A percentile compares a stretch with the other conserved stretches of the same genome.
These are phyloP conservation scores for Alexandromys oeconomus DNA, from an alignment of 2,797 vertebrate genomes.

Conservation along the genomic window DNA sequence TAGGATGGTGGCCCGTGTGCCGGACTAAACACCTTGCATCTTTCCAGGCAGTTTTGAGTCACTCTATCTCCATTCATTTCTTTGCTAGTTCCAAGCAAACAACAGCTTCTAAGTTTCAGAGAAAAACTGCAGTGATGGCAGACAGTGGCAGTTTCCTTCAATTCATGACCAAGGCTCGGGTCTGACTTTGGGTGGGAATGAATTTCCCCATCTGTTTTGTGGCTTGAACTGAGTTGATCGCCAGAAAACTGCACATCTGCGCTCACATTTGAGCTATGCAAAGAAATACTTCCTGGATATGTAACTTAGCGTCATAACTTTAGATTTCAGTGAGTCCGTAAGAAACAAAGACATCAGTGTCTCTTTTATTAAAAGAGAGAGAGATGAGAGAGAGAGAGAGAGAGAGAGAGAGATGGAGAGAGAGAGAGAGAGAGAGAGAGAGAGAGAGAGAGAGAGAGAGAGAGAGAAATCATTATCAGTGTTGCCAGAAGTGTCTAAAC, in stretches of 20 bases:
- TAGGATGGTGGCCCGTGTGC: background rate
- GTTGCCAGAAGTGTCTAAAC: background rate
- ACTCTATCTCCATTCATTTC: background rate
- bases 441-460: background rate
- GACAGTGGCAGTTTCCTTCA: background rate
- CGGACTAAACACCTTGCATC: background rate
- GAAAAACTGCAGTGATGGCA: background rate
- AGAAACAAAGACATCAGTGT: background rate
- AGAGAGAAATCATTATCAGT: background rate
- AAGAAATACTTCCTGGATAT: conserved; percentile 14
- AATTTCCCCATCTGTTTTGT: background rate
- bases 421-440: background rate
- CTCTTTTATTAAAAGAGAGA: background rate
- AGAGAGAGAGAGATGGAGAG: too few relatives aligned
- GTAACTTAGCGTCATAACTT: background rate
- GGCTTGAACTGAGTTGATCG: background rate
- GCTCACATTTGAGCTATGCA: background rate
- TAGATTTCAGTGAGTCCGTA: background rate
- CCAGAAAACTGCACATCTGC: background rate
- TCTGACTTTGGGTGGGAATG: too few relatives aligned
- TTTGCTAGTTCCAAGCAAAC: background rate
- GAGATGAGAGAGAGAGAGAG: background rate
- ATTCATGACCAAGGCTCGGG: background rate
- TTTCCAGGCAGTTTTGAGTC: background rate
- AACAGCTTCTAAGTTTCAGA: background rate